Percentiles rank a stretch among this genome's conserved stretches.
Conservation (phyloP, 2,797 vertebrate genomes). For the Lutra lutra region DNA sequence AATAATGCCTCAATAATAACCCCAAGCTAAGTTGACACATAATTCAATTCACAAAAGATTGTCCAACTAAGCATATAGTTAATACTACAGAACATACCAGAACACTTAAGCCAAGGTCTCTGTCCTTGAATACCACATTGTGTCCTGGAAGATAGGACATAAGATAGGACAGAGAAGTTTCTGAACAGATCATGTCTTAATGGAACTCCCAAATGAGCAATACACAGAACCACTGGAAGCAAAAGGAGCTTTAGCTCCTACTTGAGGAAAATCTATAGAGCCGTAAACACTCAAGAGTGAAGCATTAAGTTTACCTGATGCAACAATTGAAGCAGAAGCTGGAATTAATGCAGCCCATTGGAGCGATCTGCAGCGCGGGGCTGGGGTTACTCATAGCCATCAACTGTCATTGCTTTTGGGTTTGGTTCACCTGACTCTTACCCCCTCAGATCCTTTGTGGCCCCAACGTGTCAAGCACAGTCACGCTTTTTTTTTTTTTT, state of each 20-base stretch:
- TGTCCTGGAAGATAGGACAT: neutral
- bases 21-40: neutral
- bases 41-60: neutral
- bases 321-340: conserved; percentile 37
- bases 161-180: neutral
- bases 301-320: neutral
- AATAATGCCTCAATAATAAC: neutral
- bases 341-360: neutral
- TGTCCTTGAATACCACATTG: neutral
- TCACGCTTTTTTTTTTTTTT: neutral
- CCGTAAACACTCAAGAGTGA: neutral
- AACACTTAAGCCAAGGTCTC: neutral
- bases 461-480: neutral
- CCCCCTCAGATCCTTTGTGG: neutral
- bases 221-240: neutral
- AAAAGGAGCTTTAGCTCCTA: neutral
- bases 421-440: neutral
- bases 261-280: conserved; percentile 52
- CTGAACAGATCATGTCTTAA: neutral
- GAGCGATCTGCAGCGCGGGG: neutral
- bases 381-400: neutral
- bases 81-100: neutral
- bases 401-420: neutral
- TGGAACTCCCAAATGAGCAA: conserved; percentile 30
- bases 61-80: neutral